A percentile compares a stretch with the other conserved stretches of the same genome.
phyloP scores from a whole-genome alignment of 2,113 vertebrate species.

The Trematocara macrostoma region DNA sequence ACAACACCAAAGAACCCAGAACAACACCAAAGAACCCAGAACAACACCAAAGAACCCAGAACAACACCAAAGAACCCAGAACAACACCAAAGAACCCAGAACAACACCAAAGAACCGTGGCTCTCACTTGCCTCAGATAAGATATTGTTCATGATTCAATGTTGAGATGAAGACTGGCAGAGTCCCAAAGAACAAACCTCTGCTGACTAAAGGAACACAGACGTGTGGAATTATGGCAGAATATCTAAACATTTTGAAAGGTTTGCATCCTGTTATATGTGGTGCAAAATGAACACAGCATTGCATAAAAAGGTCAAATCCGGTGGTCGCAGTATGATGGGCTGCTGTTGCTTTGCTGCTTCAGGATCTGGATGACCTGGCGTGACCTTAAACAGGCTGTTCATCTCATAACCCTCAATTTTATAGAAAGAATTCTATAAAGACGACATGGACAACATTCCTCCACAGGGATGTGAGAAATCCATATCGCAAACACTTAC shows the following conservation, averaged over 20 bases:
- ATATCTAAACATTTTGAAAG: background rate
- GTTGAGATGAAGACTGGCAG: background rate
- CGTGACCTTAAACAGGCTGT: background rate
- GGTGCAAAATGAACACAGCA: background rate
- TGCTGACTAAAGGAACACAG: background rate
- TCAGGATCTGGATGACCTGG: background rate
- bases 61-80: accelerated
- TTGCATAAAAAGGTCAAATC: background rate
- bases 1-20: accelerated
- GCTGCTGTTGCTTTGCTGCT: background rate
- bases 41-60: accelerated
- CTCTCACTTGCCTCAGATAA: background rate
- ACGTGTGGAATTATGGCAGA: background rate
- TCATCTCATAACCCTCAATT: background rate
- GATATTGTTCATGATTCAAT: background rate
- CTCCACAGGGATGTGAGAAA: background rate
- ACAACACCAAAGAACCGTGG: accelerated
- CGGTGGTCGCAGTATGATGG: background rate
- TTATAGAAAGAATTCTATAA: background rate
- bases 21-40: accelerated
- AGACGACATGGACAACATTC: background rate
- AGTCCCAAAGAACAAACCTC: background rate
- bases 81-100: accelerated
- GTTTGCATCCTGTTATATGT: background rate
- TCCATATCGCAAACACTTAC: background rate